phyloP scores from a whole-genome alignment of 1,140 invertebrate species.

The Myzus persicae region DNA sequence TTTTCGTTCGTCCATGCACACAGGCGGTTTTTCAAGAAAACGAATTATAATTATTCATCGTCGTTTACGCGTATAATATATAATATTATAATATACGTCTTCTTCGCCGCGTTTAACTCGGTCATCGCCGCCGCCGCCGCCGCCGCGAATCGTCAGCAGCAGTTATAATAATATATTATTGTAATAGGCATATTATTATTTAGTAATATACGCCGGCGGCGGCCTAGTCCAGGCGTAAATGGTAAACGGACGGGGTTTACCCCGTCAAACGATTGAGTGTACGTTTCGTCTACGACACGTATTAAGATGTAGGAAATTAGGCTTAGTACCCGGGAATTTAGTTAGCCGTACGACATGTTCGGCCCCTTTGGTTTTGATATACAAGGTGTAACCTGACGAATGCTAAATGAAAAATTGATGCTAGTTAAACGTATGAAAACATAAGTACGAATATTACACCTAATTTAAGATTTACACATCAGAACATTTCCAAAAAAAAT shows the following conservation, averaged over 20 bases:
- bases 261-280: background rate
- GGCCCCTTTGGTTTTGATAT: background rate
- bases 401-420: too few species aligned
- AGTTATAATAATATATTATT: constrained; percentile 28
- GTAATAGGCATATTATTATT: background rate
- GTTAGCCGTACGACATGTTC: background rate
- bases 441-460: too few species aligned
- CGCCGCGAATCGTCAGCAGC: background rate
- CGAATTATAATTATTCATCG: constrained; percentile 44
- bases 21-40: constrained; percentile 43
- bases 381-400: too few species aligned
- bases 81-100: constrained; percentile 27
- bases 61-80: constrained; percentile 15
- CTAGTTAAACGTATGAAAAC: too few species aligned
- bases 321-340: too few species aligned
- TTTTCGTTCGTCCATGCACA: constrained; percentile 25
- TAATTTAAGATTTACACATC: too few species aligned
- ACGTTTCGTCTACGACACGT: background rate
- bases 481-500: too few species aligned
- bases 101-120: constrained; percentile 23
- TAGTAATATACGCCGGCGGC: background rate
- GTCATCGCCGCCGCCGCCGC: constrained; percentile 30
- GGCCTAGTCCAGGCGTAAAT: background rate
- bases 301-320: too few species aligned
- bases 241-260: background rate